Evolutionary conservation across 2,888 invertebrate species (phyloP).

Genomic region (Podabrus alpinus): DNA sequence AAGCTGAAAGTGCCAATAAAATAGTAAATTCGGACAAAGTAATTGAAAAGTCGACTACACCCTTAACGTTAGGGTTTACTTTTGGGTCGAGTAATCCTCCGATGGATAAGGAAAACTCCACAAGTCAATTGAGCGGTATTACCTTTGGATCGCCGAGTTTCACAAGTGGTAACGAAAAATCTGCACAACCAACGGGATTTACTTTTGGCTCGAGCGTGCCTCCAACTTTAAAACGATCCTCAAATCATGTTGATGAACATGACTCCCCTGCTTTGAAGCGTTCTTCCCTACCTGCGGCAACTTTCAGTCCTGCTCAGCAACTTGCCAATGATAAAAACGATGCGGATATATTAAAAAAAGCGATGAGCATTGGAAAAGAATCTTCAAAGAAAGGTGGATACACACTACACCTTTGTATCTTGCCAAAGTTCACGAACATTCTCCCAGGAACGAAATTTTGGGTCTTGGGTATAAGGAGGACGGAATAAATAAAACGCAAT

Average conservation of each 20-base stretch:
- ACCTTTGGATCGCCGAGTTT: not conserved
- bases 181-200: conserved; percentile 3
- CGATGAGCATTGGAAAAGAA: not conserved
- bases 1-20: not conserved
- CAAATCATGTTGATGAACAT: not conserved
- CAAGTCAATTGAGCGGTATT: not conserved
- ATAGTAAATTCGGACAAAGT: not conserved
- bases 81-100: not conserved
- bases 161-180: not conserved
- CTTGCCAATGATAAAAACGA: not conserved
- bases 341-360: not conserved
- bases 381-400: not conserved
- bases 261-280: not conserved
- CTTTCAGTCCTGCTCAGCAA: not conserved
- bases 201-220: not conserved
- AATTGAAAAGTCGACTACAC: not conserved
- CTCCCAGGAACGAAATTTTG: too few species aligned
- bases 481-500: too few species aligned
- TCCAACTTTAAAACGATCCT: not conserved
- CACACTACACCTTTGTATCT: too few species aligned
- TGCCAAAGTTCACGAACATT: too few species aligned
- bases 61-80: not conserved
- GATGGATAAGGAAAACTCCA: not conserved
- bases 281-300: not conserved
- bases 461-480: too few species aligned